Evolutionary conservation across 2,888 invertebrate genomes (phyloP).

Genomic region (Cecidostiba fungosa): DNA sequence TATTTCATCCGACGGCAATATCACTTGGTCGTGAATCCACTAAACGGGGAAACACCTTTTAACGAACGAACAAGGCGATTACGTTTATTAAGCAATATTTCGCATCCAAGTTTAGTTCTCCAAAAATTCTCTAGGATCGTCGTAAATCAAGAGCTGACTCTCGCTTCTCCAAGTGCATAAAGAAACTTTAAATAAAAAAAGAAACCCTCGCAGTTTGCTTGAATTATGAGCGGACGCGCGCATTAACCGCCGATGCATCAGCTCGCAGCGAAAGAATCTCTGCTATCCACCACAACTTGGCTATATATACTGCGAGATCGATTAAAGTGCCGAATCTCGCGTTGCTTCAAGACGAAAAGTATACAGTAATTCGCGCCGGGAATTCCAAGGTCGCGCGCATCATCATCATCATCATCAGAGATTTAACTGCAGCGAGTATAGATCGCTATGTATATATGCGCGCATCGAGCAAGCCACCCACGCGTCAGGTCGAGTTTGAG

Average conservation of each 20-base stretch:
- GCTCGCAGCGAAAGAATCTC: not conserved
- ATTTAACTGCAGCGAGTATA: conserved; percentile 6
- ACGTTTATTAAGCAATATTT: conserved; percentile 59
- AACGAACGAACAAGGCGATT: conserved; percentile 47
- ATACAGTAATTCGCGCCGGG: not conserved
- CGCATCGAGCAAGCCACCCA: conserved; percentile 74
- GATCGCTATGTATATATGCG: not conserved
- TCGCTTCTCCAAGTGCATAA: not conserved
- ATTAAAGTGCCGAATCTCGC: conserved; percentile 55
- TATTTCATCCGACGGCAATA: conserved; percentile 8
- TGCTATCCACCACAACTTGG: not conserved
- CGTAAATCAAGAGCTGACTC: conserved; percentile 44
- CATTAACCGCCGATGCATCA: conserved; percentile 40
- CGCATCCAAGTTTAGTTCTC: conserved; percentile 41
- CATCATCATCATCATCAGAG: conserved; percentile 26
- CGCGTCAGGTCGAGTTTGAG: conserved; percentile 72
- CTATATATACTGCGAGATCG: conserved; percentile 9
- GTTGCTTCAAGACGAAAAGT: not conserved
- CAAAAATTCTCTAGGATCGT: conserved; percentile 54
- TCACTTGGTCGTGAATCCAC: conserved; percentile 33
- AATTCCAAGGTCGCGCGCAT: conserved; percentile 47
- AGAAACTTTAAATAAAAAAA: conserved; percentile 2
- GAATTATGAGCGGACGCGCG: conserved; percentile 37
- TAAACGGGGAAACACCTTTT: conserved; percentile 31
- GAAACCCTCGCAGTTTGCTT: conserved; percentile 12